Conservation (phyloP, 2,797 vertebrate species). For the Galagoides demidoff region DNA sequence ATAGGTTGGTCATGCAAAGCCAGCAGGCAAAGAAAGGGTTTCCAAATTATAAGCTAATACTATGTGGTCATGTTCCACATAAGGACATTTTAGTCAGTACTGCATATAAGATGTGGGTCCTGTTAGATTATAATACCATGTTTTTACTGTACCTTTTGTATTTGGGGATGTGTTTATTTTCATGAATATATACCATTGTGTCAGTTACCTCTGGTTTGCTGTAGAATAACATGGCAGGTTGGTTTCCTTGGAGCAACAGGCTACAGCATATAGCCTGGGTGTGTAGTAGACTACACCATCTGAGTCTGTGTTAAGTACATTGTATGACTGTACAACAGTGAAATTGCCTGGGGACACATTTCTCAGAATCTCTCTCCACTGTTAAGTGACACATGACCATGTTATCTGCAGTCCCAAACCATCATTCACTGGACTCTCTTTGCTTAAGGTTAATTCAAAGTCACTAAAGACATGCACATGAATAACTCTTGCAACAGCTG, state of each 20-base stretch:
- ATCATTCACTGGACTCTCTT: neutral
- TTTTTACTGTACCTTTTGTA: neutral
- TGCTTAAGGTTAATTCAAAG: neutral
- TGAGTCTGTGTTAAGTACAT: neutral
- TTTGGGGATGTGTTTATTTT: neutral
- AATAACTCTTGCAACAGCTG: neutral
- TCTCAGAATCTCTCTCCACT: neutral
- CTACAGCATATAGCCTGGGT: neutral
- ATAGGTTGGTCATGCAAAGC: neutral
- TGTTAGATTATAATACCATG: neutral
- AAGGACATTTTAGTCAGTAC: neutral
- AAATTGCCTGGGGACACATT: neutral
- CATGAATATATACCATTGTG: neutral
- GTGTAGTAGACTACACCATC: neutral
- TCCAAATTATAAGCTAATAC: neutral
- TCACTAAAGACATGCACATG: neutral
- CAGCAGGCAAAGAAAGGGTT: neutral
- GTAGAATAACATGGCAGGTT: neutral
- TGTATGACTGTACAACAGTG: neutral
- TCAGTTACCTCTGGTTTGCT: neutral
- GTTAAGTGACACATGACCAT: neutral
- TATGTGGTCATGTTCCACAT: neutral
- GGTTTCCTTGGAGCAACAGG: neutral
- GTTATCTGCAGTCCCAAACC: neutral
- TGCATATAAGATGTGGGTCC: neutral